phyloP scores from a whole-genome alignment of 1,140 invertebrate species.

The Papilio helenus region DNA sequence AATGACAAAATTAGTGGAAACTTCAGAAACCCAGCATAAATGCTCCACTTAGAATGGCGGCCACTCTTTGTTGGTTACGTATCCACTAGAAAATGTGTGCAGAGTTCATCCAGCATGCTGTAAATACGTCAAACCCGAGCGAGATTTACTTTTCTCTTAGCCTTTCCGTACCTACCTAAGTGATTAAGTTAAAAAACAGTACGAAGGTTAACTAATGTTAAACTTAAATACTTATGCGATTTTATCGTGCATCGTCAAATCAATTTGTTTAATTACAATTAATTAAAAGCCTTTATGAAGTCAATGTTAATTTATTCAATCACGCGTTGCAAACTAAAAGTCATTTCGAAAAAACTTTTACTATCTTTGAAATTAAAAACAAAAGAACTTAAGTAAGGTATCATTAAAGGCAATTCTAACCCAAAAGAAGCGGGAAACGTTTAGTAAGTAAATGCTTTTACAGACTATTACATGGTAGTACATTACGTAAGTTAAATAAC shows the following conservation, averaged over 20 bases:
- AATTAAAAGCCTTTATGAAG: too few species aligned
- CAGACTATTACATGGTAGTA: not conserved
- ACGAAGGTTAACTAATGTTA: not conserved
- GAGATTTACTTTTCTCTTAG: not conserved
- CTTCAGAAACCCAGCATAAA: too few species aligned
- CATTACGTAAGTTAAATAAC: not conserved
- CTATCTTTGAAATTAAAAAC: too few species aligned
- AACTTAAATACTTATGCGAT: too few species aligned
- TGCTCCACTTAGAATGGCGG: not conserved
- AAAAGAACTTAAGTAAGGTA: too few species aligned
- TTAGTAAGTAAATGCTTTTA: not conserved
- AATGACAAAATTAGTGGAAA: too few species aligned
- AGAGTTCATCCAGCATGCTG: conserved; percentile 2
- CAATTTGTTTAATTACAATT: too few species aligned
- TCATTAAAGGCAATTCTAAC: not conserved
- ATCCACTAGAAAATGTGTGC: not conserved
- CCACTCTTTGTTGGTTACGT: not conserved
- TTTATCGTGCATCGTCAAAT: not conserved
- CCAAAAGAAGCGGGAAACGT: not conserved
- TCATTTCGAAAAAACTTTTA: too few species aligned
- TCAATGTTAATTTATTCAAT: too few species aligned
- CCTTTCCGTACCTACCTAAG: not conserved
- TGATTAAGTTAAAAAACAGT: not conserved
- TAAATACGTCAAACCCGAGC: not conserved
- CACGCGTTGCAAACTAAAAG: too few species aligned